Evolutionary conservation across 2,888 invertebrate species (phyloP), one percentile per base, ranked within the genome.

Genomic region (Trisateles emortualis): DNA sequence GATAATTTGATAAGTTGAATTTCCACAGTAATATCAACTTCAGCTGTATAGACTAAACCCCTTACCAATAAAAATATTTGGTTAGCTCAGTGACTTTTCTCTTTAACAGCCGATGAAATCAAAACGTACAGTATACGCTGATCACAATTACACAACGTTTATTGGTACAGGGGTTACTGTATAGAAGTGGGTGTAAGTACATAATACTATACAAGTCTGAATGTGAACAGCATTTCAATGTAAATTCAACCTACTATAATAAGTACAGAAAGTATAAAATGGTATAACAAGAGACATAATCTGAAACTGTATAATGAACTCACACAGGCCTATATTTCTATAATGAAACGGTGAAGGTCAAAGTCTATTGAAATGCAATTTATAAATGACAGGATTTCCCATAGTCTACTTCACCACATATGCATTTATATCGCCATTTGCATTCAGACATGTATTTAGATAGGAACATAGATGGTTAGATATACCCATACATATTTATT

Each of bases 381-480:
- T 14, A 24, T 45, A 35, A 22, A 46, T 19, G 46, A 14, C 38
- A 46, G 46, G 19, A 30, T 30, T 19, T 39, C 45, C 26, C 16
- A 11, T 35, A 38, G 16, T 11, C 13, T 9, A 19, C 19, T 19
- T 2, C 10, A 16, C 4, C 35, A 9, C 4, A 19, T 16, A 32
- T 22, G 32, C 13, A 8, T 26, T 26, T 26, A 14, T 5, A n/a
- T 16, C 26, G 19, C 10, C 17, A 38, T 43, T 33, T 35, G 35
- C 19, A 33, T 11, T 22, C 17, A 13, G 17, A 32, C 22, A 13
- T 42, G 36, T 6, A 19, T n/a, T 35, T 13, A n/a, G n/a, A 32
- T 3, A 32, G 8, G 3, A 32, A 2, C n/a, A n/a, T n/a, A n/a
- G n/a, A 26, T 26, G 1, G 26, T 26, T 26, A 26, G 26, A 8